phyloP scores from a whole-genome alignment of 2,797 vertebrate genomes.

The Sebastes aleutianus region DNA sequence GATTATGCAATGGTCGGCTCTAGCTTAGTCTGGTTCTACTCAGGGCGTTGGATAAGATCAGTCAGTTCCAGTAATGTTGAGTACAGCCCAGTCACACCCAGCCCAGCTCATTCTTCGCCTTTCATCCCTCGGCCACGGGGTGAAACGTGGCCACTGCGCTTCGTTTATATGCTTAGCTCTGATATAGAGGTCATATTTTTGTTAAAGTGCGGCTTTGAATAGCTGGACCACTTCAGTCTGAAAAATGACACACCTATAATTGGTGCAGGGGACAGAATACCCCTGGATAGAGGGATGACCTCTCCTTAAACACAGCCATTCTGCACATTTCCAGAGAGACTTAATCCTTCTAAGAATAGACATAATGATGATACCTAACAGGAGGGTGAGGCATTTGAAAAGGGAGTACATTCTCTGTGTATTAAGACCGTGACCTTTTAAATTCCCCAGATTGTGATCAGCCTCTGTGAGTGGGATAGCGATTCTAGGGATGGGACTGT shows the following conservation, averaged over 20 bases:
- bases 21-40: constrained; percentile 22
- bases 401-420: constrained; percentile 56
- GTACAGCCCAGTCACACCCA: constrained; percentile 29
- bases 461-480: constrained; percentile 39
- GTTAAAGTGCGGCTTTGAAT: constrained; percentile 27
- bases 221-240: constrained; percentile 13
- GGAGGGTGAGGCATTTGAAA: constrained; percentile 60
- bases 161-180: constrained; percentile 27
- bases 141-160: constrained; percentile 13
- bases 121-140: constrained; percentile 12
- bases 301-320: constrained; percentile 35
- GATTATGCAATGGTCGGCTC: constrained; percentile 8
- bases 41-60: constrained; percentile 33
- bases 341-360: constrained; percentile 53
- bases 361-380: constrained; percentile 51
- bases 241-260: constrained; percentile 52
- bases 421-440: constrained; percentile 58
- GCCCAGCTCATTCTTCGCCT: constrained; percentile 17
- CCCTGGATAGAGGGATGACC: constrained; percentile 29
- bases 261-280: constrained; percentile 37
- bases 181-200: constrained; percentile 61
- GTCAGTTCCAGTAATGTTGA: constrained; percentile 34
- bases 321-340: constrained; percentile 51
- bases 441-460: constrained; percentile 45
- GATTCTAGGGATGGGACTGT: constrained; percentile 54